Conservation (phyloP, 2,797 vertebrate genomes). For the Pseudochaenichthys georgianus region DNA sequence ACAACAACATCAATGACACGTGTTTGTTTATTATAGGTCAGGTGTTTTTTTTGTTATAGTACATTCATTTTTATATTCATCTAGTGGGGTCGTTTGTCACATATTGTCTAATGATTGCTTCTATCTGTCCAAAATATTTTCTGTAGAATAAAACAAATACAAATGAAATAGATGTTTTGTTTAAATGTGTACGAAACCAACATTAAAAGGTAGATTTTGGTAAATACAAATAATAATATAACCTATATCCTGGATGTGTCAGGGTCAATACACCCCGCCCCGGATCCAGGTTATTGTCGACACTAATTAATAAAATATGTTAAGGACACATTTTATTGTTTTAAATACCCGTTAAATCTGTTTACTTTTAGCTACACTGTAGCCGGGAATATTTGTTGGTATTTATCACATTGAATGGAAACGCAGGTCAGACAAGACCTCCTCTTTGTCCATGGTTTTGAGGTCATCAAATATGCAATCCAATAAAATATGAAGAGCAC, state of each 20-base stretch:
- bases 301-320: neutral
- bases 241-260: neutral
- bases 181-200: neutral
- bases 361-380: neutral
- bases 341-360: neutral
- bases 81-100: no score
- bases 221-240: neutral
- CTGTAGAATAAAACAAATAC: neutral
- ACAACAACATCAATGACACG: neutral
- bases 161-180: neutral
- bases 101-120: neutral
- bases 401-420: conserved; percentile 50
- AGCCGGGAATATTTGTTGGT: conserved; percentile 40
- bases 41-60: neutral
- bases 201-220: neutral
- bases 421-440: conserved; percentile 36
- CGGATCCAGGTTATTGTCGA: neutral
- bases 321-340: neutral
- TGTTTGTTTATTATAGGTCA: neutral
- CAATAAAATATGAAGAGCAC: conserved; percentile 72
- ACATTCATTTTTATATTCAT: neutral
- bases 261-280: neutral
- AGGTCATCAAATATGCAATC: conserved; percentile 72
- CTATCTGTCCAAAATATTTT: neutral
- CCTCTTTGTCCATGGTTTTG: conserved; percentile 64